phyloP scores from a whole-genome alignment of 2,888 invertebrate genomes.

The Thera britannica region DNA sequence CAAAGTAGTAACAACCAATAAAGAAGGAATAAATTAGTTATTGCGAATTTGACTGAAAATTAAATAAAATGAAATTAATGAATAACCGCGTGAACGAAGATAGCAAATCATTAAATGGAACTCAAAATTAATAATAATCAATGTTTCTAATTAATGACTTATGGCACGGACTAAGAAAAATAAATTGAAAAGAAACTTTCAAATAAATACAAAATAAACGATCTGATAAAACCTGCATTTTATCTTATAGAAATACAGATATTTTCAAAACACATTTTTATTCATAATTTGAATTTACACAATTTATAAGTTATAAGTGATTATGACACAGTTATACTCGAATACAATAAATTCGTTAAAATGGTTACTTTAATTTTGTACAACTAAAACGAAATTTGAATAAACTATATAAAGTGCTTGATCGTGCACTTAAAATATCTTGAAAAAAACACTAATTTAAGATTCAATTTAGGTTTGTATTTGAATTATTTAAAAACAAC shows the following conservation, averaged over 20 bases:
- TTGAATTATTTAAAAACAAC: conserved; percentile 41
- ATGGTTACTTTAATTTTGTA: conserved; percentile 28
- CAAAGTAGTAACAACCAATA: conserved; percentile 79
- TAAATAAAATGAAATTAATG: conserved; percentile 25
- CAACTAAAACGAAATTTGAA: conserved; percentile 28
- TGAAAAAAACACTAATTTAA: conserved; percentile 3
- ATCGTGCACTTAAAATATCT: conserved; percentile 3
- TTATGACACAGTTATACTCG: conserved; percentile 43
- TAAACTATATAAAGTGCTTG: conserved; percentile 18
- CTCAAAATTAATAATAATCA: conserved; percentile 33
- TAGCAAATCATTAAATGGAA: conserved; percentile 28
- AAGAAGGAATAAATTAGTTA: conserved; percentile 50
- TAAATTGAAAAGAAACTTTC: conserved; percentile 30
- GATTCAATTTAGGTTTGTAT: conserved; percentile 16
- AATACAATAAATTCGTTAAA: conserved; percentile 45
- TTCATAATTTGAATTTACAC: conserved; percentile 32
- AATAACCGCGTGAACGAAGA: conserved; percentile 38
- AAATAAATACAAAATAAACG: conserved; percentile 30
- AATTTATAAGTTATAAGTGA: conserved; percentile 37
- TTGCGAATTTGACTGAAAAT: conserved; percentile 46
- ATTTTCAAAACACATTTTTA: conserved; percentile 26
- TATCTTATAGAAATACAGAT: conserved; percentile 34
- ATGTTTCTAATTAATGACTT: conserved; percentile 50
- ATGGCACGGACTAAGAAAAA: conserved; percentile 54
- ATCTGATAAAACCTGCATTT: conserved; percentile 30